A percentile compares a stretch with the other conserved stretches of the same genome.
phyloP scores from a whole-genome alignment of 2,113 vertebrate species.

The Tachuris rubrigastra region DNA sequence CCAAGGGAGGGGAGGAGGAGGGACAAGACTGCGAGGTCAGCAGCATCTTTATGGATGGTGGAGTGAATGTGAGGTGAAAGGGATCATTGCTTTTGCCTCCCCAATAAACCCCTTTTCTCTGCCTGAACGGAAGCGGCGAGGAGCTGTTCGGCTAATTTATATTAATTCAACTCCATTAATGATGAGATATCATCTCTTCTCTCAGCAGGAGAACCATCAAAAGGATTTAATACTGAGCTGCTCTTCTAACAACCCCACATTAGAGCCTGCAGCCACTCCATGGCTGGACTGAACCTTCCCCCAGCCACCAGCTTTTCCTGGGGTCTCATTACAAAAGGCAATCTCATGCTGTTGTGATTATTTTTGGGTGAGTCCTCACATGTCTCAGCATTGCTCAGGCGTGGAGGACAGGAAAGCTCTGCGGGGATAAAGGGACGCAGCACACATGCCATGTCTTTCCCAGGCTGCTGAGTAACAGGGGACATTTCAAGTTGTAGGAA shows the following conservation, averaged over 20 bases:
- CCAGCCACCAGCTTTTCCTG: not conserved
- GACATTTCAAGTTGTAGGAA: not conserved
- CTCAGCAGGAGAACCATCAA: conserved; percentile 62
- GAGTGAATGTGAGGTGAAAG: conserved; percentile 67
- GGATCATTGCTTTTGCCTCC: conserved; percentile 54
- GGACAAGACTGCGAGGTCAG: conserved; percentile 63
- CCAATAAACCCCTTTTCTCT: conserved; percentile 67
- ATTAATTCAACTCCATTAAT: conserved; percentile 83
- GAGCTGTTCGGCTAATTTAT: conserved; percentile 74
- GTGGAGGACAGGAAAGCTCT: not conserved
- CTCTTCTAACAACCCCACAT: not conserved
- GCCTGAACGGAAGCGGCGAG: conserved; percentile 55
- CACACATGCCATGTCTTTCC: not conserved
- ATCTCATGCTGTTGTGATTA: fast-evolving
- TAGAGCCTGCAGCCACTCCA: not conserved
- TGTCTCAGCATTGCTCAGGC: not conserved
- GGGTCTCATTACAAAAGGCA: not conserved
- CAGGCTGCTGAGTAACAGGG: not conserved
- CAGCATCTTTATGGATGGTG: conserved; percentile 70
- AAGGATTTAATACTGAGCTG: conserved; percentile 63
- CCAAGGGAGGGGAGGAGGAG: not conserved
- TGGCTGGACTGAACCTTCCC: not conserved
- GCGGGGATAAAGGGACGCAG: not conserved
- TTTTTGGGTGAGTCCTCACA: not conserved
- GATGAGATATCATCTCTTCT: conserved; percentile 75